A percentile compares a stretch with the other conserved stretches of the same genome.
Evolutionary conservation across 2,888 invertebrate genomes (phyloP).

Genomic region (Acleris emargana): DNA sequence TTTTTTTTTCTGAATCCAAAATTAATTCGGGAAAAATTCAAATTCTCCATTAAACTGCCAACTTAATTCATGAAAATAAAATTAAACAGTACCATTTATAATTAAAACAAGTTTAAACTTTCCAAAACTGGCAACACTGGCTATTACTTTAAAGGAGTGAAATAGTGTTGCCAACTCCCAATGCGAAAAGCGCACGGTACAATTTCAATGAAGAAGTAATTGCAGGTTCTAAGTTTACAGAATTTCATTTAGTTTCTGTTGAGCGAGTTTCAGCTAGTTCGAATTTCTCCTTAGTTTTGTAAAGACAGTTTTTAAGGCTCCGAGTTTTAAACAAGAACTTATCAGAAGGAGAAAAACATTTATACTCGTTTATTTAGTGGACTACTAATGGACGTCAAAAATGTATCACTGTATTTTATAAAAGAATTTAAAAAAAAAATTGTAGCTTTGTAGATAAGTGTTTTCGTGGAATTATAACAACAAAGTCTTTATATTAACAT

Average conservation of each 20-base stretch:
- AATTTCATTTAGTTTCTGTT: slow-evolving; percentile 12
- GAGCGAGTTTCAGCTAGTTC: slow-evolving; percentile 2
- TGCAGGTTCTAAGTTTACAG: slow-evolving; percentile 12
- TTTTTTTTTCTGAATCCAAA: too few relatives aligned
- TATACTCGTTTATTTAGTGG: too few relatives aligned
- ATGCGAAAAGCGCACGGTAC: slow-evolving; percentile 6
- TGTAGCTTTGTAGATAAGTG: too few relatives aligned
- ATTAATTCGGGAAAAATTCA: too few relatives aligned
- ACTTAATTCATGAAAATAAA: not conserved
- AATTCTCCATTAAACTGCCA: too few relatives aligned
- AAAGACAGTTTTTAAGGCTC: not conserved
- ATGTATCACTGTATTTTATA: too few relatives aligned
- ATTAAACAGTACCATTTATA: not conserved
- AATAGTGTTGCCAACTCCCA: slow-evolving; percentile 18
- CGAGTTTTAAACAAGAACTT: not conserved
- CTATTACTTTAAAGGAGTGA: not conserved
- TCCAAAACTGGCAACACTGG: not conserved
- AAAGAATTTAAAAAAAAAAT: too few relatives aligned
- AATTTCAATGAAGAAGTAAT: slow-evolving; percentile 22
- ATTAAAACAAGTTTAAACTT: not conserved
- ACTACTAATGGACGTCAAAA: too few relatives aligned
- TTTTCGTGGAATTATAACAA: too few relatives aligned
- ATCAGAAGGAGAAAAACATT: not conserved
- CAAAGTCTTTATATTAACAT: too few relatives aligned
- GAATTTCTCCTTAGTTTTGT: not conserved